These are phyloP conservation scores for Dromiciops gliroides DNA, from an alignment of 2,113 vertebrate species.

Conservation along the genomic window DNA sequence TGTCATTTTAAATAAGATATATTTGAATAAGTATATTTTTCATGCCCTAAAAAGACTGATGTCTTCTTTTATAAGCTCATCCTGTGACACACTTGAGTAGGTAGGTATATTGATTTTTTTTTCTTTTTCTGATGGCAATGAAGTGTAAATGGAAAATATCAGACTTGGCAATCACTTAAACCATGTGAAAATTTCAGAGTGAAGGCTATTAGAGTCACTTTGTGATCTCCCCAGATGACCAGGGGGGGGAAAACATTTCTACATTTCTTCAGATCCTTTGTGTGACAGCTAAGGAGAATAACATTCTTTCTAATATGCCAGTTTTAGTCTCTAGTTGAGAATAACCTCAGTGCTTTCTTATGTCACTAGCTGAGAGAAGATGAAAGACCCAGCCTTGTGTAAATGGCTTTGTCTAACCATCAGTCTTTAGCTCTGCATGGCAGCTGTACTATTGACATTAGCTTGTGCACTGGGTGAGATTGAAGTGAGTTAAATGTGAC, in stretches of 20 bases:
- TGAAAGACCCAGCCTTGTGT: constrained; percentile 91
- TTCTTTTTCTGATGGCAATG: constrained; percentile 90
- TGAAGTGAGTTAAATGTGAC: constrained; percentile 92
- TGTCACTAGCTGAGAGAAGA: constrained; percentile 90
- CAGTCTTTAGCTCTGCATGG: constrained; percentile 90
- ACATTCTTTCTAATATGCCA: constrained; percentile 90
- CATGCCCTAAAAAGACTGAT: constrained; percentile 90
- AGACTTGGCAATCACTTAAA: constrained; percentile 91
- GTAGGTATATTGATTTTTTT: constrained; percentile 93
- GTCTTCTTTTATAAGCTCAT: constrained; percentile 91
- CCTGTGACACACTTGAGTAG: constrained; percentile 90
- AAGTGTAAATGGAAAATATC: constrained; percentile 93
- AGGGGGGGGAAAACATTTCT: constrained; percentile 87
- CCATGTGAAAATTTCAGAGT: constrained; percentile 91
- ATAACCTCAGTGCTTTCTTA: constrained; percentile 90
- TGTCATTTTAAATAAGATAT: constrained; percentile 91
- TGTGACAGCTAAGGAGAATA: constrained; percentile 90
- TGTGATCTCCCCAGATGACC: constrained; percentile 90
- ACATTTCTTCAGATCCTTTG: constrained; percentile 90
- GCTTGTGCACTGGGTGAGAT: constrained; percentile 91
- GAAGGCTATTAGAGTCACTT: constrained; percentile 91
- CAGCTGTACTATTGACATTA: constrained; percentile 91
- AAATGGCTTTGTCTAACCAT: constrained; percentile 93
- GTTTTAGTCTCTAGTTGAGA: constrained; percentile 89
- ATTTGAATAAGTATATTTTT: constrained; percentile 92